phyloP scores from a whole-genome alignment of 2,888 invertebrate species.

The Dynastes hyllus region DNA sequence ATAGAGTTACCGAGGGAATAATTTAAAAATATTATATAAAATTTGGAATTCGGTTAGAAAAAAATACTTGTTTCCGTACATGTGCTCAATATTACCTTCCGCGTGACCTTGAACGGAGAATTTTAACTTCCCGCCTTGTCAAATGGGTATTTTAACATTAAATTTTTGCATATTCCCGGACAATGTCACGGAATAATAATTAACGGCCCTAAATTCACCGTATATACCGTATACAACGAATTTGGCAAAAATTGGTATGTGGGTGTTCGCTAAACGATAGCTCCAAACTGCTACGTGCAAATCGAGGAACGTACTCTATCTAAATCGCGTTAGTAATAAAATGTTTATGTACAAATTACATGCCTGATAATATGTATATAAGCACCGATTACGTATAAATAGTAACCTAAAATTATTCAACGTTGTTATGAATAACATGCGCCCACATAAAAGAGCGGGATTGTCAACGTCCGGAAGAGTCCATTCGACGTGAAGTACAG shows the following conservation, averaged over 20 bases:
- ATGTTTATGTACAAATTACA: background rate
- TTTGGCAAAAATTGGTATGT: background rate
- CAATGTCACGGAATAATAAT: conserved; percentile 11
- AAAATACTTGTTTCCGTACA: conserved; percentile 51
- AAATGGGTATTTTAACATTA: conserved; percentile 46
- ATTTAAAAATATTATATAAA: too few relatives aligned
- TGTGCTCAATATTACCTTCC: conserved; percentile 65
- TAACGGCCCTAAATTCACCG: background rate
- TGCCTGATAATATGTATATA: background rate
- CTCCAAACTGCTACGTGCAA: background rate
- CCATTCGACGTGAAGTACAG: conserved; percentile 1
- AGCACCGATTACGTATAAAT: conserved; percentile 26
- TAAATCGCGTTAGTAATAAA: background rate
- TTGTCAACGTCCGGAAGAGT: conserved; percentile 65
- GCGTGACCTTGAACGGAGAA: conserved; percentile 65
- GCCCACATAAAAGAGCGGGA: conserved; percentile 70
- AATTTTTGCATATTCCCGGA: conserved; percentile 10
- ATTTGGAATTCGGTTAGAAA: background rate
- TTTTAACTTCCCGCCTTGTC: conserved; percentile 67
- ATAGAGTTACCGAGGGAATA: background rate
- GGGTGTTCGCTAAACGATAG: background rate
- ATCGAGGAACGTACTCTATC: background rate
- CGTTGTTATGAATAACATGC: conserved; percentile 53
- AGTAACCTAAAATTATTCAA: conserved; percentile 43
- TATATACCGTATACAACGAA: background rate